Evolutionary conservation across 1,140 invertebrate genomes (phyloP), one percentile per base, ranked within the genome.

Genomic region (Drosophila hydei): DNA sequence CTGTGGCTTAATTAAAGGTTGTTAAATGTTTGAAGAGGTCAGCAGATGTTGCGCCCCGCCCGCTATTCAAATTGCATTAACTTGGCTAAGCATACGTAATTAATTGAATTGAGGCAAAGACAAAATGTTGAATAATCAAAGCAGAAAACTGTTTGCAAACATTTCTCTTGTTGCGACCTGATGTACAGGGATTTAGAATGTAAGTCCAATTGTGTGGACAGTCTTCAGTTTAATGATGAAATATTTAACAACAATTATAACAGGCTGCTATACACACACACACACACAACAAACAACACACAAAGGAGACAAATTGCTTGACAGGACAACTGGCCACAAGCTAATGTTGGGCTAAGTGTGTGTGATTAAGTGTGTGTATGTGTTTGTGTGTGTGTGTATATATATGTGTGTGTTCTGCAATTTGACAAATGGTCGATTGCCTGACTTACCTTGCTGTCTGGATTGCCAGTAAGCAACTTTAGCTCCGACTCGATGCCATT

Each of bases 401-500:
- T 38, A 11, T 48, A 4, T 64, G 19, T 14, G 42, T 50, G 19
- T 42, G 52, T 43, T 18, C n/a, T 23, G 11, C 5, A 6, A 9
- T 40, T n/a, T 64, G 75, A 70, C 60, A 74, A 75, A 75, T 83
- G 42, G 43, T 33, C n/a, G n/a, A n/a, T 55, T 25, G 36, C 14
- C 36, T 19, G 14, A 52, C 42, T 92, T 91, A 95, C 95, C 93
- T 94, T 94, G 68, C 68, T 76, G 42, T 91, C 91, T 25, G 88
- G 61, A 42, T 78, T 78, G 30, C 78, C 90, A 12, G 80, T 94
- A 27, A 95, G 93, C 90, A 98, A 97, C 78, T 95, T 95, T 21
- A 98, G 92, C 91, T 97, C 96, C 18, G 97, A 97, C 92, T 98
- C 97, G 91, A 97, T 96, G 14, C 96, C 96, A 90, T 98, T 97